A percentile compares a stretch with the other conserved stretches of the same genome.
These are phyloP conservation scores for Ichneumoninae sp. DNA, from an alignment of 2,888 invertebrate species.

Conservation along the genomic window DNA sequence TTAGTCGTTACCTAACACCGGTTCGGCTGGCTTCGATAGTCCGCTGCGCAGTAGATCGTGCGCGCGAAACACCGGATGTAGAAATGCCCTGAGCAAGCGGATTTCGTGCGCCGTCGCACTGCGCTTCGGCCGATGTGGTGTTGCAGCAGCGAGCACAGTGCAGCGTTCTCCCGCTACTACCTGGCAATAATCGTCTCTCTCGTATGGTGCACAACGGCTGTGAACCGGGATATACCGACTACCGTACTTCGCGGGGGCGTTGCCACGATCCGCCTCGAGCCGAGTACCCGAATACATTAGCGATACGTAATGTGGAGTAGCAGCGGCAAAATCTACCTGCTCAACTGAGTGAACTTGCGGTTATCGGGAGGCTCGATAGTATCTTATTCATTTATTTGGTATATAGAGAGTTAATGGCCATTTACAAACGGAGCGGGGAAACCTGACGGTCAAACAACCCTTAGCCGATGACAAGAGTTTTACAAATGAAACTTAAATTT, in stretches of 20 bases:
- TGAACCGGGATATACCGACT: slow-evolving; percentile 33
- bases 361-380: neutral
- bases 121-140: slow-evolving; percentile 6
- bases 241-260: slow-evolving; percentile 62
- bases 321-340: slow-evolving; percentile 45
- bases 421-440: too few species aligned
- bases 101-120: slow-evolving; percentile 56
- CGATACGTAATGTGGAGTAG: neutral
- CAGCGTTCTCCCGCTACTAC: slow-evolving; percentile 1
- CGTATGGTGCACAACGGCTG: slow-evolving; percentile 33
- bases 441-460: too few species aligned
- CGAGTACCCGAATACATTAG: slow-evolving; percentile 53
- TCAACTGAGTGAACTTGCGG: neutral
- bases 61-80: slow-evolving; percentile 75
- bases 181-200: slow-evolving; percentile 48
- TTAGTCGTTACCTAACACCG: slow-evolving; percentile 73
- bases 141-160: slow-evolving; percentile 30
- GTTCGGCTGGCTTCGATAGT: slow-evolving; percentile 53
- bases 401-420: too few species aligned
- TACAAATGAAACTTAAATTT: too few species aligned
- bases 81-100: slow-evolving; percentile 74
- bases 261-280: slow-evolving; percentile 59
- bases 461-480: too few species aligned
- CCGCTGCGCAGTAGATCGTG: neutral
- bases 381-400: neutral